These are phyloP conservation scores for Ligdia adustata DNA, from an alignment of 2,888 invertebrate species.

Conservation along the genomic window DNA sequence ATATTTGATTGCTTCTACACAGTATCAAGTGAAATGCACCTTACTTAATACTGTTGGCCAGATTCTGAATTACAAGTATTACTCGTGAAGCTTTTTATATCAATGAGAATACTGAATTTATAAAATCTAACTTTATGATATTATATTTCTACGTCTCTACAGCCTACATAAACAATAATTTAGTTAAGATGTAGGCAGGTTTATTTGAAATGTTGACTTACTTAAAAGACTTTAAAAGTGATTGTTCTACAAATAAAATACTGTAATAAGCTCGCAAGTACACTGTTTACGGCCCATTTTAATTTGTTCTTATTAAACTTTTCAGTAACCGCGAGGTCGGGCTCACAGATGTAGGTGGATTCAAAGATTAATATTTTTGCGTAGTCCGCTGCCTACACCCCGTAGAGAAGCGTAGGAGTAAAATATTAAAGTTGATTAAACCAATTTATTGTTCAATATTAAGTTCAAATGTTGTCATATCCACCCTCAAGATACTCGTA, in stretches of 20 bases:
- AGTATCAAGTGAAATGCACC: too few relatives aligned
- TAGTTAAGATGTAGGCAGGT: background rate
- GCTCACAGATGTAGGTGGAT: conserved; percentile 28
- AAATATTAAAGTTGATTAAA: conserved; percentile 33
- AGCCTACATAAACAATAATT: background rate
- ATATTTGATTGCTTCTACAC: too few relatives aligned
- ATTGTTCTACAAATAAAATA: background rate
- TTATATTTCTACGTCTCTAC: background rate
- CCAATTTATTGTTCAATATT: conserved; percentile 28
- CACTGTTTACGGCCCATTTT: conserved; percentile 9
- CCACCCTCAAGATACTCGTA: too few relatives aligned
- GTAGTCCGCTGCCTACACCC: conserved; percentile 41
- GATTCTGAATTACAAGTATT: background rate
- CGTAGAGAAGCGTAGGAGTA: conserved; percentile 36
- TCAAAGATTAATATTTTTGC: conserved; percentile 39
- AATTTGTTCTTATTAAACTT: conserved; percentile 14
- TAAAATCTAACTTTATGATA: too few relatives aligned
- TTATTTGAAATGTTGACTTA: conserved; percentile 1
- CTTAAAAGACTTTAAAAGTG: background rate
- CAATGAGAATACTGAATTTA: too few relatives aligned
- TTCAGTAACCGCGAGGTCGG: conserved; percentile 15
- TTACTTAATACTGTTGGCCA: too few relatives aligned
- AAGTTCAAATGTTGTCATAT: conserved; percentile 27
- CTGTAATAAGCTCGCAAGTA: background rate
- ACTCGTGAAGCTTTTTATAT: background rate